Percentiles rank a stretch among this genome's conserved stretches.
phyloP scores from a whole-genome alignment of 2,888 invertebrate species.

The Stegana nigrithorax region DNA sequence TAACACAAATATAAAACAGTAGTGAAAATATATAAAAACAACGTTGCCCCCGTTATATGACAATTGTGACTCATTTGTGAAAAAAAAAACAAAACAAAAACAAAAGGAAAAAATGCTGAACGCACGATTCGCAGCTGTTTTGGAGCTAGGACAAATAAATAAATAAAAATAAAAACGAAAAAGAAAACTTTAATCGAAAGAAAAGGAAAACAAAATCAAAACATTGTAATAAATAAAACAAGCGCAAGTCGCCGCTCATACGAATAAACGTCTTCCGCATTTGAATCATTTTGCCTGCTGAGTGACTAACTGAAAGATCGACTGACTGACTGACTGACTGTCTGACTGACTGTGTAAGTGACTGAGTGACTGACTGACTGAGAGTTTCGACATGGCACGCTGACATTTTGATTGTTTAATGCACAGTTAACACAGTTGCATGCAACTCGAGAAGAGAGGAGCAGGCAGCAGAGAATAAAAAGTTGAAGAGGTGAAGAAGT shows the following conservation, averaged over 20 bases:
- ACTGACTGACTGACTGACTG: not conserved
- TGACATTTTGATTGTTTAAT: slow-evolving; percentile 8
- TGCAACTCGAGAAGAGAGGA: too few species aligned
- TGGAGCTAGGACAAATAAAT: too few species aligned
- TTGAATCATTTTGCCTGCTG: slow-evolving; percentile 1
- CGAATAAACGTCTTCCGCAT: slow-evolving; percentile 21
- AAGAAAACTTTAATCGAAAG: slow-evolving; percentile 28
- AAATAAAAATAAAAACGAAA: not conserved
- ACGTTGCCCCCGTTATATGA: not conserved
- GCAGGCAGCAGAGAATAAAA: too few species aligned
- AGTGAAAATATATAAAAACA: not conserved
- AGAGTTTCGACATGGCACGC: slow-evolving; percentile 6
- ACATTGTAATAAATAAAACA: too few species aligned
- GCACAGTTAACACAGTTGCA: too few species aligned
- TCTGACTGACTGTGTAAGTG: slow-evolving; percentile 20
- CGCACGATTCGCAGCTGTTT: too few species aligned
- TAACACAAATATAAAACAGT: too few species aligned
- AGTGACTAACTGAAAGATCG: not conserved
- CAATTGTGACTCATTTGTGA: slow-evolving; percentile 1
- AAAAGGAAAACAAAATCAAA: slow-evolving; percentile 17
- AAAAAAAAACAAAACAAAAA: not conserved
- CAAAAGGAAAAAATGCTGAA: not conserved
- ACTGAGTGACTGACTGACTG: slow-evolving; percentile 19
- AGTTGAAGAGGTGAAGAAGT: too few species aligned
- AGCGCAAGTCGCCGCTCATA: too few species aligned